Base-by-base conservation (phyloP, 2,888 invertebrate species). In the Sphaerophoria taeniata region DNA sequence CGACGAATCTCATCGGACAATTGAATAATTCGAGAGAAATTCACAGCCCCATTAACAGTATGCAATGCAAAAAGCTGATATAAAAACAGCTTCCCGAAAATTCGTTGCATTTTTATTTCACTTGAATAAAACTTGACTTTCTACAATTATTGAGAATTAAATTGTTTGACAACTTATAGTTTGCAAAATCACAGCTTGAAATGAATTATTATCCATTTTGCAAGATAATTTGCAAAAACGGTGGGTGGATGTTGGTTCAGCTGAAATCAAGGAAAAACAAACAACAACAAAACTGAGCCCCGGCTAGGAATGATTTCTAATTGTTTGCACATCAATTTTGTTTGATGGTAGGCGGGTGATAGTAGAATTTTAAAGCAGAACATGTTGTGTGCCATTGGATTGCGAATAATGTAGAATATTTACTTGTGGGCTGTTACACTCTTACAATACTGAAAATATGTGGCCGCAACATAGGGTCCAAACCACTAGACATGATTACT, bases 391-490 rank as follows among this genome's bases (percentile, higher is more conserved):
- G 24, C 1, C 24, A 24, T 24, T 24, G 24, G 2, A 1, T 24
- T 24, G 24, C 24, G 24, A 24, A 24, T 24, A 24, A 24, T 24
- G 24, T 24, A 2, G 24, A 2, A 24, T 24, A 24, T 24, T 24
- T 24, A 24, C 24, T 24, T 24, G 24, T 24, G 24, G 24, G 2
- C 24, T 24, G 90, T n/a, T n/a, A n/a, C n/a, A n/a, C n/a, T n/a
- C n/a, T 90, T 90, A 90, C 90, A 90, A 90, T 90, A n/a, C n/a
- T n/a, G n/a, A n/a, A n/a, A n/a, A n/a, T n/a, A 90, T 90, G 90
- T 90, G 89, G 89, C 90, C 89, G 90, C 89, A 90, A 90, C 89
- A 90, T 90, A 89, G 90, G 89, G 90, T 90, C 90, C 90, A 90
- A 89, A 90, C 90, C 90, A 90, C 90, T 90, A 90, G 90, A 90